phyloP scores from a whole-genome alignment of 2,797 vertebrate genomes.

The Gymnoscopelus microlampas region DNA sequence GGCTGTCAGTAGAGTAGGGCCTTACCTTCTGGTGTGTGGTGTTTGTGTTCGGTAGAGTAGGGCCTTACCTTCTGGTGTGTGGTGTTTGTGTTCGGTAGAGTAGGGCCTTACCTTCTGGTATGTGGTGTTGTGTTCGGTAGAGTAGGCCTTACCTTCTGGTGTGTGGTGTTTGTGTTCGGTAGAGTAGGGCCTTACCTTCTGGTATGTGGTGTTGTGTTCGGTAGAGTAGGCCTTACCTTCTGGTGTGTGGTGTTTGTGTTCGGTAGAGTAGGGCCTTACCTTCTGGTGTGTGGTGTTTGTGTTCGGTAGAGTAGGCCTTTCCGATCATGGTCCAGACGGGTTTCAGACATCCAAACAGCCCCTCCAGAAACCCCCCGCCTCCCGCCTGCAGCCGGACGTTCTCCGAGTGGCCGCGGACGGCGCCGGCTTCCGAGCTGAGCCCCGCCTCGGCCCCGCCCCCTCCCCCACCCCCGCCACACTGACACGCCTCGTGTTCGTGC shows the following conservation, averaged over 20 bases:
- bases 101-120: too few relatives aligned
- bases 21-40: too few relatives aligned
- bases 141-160: slow-evolving; percentile 81
- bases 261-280: slow-evolving; percentile 79
- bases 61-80: too few relatives aligned
- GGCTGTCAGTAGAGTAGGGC: too few relatives aligned
- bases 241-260: slow-evolving; percentile 92
- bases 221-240: slow-evolving; percentile 77
- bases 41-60: too few relatives aligned
- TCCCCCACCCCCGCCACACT: slow-evolving; percentile 55
- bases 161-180: slow-evolving; percentile 90
- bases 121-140: too few relatives aligned
- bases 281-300: slow-evolving; percentile 93
- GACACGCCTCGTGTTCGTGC: slow-evolving; percentile 85
- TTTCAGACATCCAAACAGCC: slow-evolving; percentile 94
- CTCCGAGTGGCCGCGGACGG: slow-evolving; percentile 78
- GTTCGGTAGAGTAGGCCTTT: slow-evolving; percentile 95
- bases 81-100: too few relatives aligned
- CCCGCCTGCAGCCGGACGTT: slow-evolving; percentile 87
- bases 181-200: slow-evolving; percentile 77
- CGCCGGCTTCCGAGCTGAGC: slow-evolving; percentile 77
- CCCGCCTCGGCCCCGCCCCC: slow-evolving; percentile 70
- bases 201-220: slow-evolving; percentile 92
- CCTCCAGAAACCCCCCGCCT: slow-evolving; percentile 92
- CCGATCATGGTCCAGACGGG: slow-evolving; percentile 98